phyloP scores from a whole-genome alignment of 1,140 invertebrate species.

The Brachionus rotundiformis region DNA sequence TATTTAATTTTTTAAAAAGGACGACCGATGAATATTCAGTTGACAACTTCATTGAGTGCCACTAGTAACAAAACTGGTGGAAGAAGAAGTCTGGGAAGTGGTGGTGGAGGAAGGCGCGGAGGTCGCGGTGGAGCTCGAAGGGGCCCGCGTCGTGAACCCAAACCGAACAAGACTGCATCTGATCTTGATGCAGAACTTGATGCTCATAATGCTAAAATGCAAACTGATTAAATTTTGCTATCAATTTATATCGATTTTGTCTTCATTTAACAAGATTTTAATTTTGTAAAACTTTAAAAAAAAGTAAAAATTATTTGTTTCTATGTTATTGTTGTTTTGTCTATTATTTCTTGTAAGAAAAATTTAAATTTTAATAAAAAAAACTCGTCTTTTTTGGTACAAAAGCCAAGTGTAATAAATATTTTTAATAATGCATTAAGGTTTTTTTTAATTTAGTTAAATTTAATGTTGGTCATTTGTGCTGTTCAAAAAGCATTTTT shows the following conservation, averaged over 20 bases:
- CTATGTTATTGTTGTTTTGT: constrained; percentile 17
- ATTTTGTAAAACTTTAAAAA: constrained; percentile 20
- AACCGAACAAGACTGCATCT: not conserved
- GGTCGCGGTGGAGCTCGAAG: constrained; percentile 3
- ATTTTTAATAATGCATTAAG: not conserved
- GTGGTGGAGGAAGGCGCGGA: not conserved
- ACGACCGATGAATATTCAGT: constrained; percentile 50
- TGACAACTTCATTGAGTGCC: constrained; percentile 39
- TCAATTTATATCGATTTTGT: not conserved
- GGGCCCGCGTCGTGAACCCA: not conserved
- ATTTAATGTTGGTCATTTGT: not conserved
- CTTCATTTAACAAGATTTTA: not conserved
- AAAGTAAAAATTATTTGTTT: not conserved
- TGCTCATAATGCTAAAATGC: constrained; percentile 49
- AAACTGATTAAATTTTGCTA: constrained; percentile 41
- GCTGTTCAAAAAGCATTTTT: constrained; percentile 34
- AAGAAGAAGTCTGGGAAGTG: not conserved
- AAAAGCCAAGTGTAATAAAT: constrained; percentile 13
- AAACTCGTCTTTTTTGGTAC: not conserved
- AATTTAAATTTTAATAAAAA: constrained; percentile 20
- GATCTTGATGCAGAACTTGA: constrained; percentile 50
- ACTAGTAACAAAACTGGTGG: not conserved
- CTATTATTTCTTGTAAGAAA: constrained; percentile 3
- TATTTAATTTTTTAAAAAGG: not conserved
- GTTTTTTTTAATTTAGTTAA: not conserved